Evolutionary conservation across 2,113 vertebrate genomes (phyloP), one percentile per base, ranked within the genome.

Genomic region (Tenebrosternarchus preto): DNA sequence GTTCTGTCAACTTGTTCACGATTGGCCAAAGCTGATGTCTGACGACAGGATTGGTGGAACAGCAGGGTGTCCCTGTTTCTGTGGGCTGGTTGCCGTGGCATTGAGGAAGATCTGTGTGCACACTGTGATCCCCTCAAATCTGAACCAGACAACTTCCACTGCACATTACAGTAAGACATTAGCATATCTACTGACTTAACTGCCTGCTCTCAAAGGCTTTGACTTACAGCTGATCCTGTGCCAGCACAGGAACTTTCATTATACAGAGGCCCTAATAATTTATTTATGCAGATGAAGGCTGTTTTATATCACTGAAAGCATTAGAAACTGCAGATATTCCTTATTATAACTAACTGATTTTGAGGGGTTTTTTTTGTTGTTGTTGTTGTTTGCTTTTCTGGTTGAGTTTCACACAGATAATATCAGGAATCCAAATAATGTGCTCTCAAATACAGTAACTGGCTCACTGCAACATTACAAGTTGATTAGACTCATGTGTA

Each of bases 41-140:
- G 59, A 68, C 16, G 64, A 72, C 78, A 53, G 77, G 84, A 93
- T 93, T 93, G 91, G 93, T 82, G 84, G 63, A 0, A 0, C 69
- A 80, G 85, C 82, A 83, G 89, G 90, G 88, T 89, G 89, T 90
- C 90, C 91, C 79, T 92, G 89, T 93, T 92, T 94, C 92, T 90
- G 91, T 88, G 91, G 90, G 90, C 89, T 90, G 91, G 93, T 94
- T 94, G 93, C 93, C 85, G 92, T 93, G 92, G 91, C 87, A 88
- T 91, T 91, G 87, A 91, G 92, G 93, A 94, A 94, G 93, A 94
- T 92, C 91, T 92, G 88, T 86, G 86, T 83, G 86, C 68, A 46
- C 55, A 86, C 84, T 85, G 87, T 86, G 85, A 89, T 91, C 86
- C 90, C 90, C 87, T 88, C 89, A 91, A 92, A 92, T 91, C 87